A percentile compares a stretch with the other conserved stretches of the same genome.
Evolutionary conservation across 2,888 invertebrate genomes (phyloP).

Genomic region (Leptopilina myrica): DNA sequence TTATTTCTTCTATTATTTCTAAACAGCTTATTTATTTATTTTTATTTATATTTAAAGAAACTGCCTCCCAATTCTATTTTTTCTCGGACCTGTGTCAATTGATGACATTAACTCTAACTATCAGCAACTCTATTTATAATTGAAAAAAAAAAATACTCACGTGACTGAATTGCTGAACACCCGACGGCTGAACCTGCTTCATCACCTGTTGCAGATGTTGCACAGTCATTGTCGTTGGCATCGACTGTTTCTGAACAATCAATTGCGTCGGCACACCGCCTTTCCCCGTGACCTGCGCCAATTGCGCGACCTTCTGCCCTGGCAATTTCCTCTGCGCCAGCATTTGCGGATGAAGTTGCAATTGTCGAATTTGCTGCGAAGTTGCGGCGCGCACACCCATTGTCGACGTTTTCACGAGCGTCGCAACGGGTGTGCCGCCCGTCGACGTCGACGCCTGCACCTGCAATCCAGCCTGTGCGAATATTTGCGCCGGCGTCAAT

Average conservation of each 20-base stretch:
- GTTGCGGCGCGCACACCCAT: conserved; percentile 79
- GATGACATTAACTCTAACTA: no score
- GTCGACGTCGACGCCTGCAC: conserved; percentile 78
- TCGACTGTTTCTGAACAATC: conserved; percentile 83
- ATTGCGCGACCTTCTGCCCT: conserved; percentile 81
- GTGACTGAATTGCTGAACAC: conserved; percentile 74
- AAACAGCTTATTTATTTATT: no score
- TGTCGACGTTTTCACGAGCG: conserved; percentile 81
- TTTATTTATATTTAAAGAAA: no score
- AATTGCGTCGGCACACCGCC: conserved; percentile 82
- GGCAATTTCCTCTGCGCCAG: conserved; percentile 80
- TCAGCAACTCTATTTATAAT: no score
- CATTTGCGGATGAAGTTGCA: conserved; percentile 81
- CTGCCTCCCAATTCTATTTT: no score
- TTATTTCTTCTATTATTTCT: no score
- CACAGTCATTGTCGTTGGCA: conserved; percentile 83
- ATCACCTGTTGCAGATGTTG: conserved; percentile 87
- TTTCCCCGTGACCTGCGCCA: conserved; percentile 78
- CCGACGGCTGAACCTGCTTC: conserved; percentile 79
- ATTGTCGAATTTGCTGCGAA: conserved; percentile 82
- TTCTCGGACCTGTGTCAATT: no score
- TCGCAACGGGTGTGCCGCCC: conserved; percentile 79
- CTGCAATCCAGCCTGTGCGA: conserved; percentile 79
- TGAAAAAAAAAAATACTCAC: conserved; percentile 60
- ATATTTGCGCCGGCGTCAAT: conserved; percentile 78